Base-by-base conservation (phyloP, 2,888 invertebrate genomes). In the Phyto melanocephala region DNA sequence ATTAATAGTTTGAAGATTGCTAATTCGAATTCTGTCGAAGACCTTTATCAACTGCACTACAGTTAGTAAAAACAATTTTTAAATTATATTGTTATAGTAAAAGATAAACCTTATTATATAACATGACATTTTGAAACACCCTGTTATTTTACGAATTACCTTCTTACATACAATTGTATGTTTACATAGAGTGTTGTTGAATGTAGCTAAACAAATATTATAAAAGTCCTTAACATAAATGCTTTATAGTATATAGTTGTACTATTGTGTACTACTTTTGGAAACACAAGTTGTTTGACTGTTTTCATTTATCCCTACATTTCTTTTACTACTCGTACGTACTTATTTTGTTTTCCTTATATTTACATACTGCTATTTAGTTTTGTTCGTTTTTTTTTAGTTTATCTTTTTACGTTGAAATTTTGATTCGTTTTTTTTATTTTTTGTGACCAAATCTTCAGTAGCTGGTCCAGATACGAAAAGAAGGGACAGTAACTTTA, bases 171-270 rank as follows among this genome's bases (percentile, higher is more conserved):
- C n/a, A 52, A n/a, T 67, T 5, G 17, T 15, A 67, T 40, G 15
- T 24, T 2, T 40, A 28, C 8, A 33, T 70, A 17, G 42, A 33
- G 13, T 35, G 13, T 45, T 45, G 35, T 74, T 52, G 68, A 65
- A n/a, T 71, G 47, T 58, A 65, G 63, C 47, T 76, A 15, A 67
- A 58, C 58, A 76, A 76, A 76, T 76, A 76, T 24, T 45, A 58
- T 40, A 24, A 33, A 50, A 58, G 67, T 76, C 58, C 75, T 76
- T 76, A 67, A 67, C 58, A 76, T 76, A 67, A 76, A 76, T 76
- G 75, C 42, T 76, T 58, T 47, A 67, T 58, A 47, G 65, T 60
- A 72, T 35, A 5, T 74, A 11, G 20, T 24, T 8, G 17, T 47
- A 10, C 1, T 35, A 22, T 13, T 45, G 35, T 37, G 13, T 11